Evolutionary conservation across 2,797 vertebrate species (phyloP).

Genomic region (Rousettus madagascariensis): DNA sequence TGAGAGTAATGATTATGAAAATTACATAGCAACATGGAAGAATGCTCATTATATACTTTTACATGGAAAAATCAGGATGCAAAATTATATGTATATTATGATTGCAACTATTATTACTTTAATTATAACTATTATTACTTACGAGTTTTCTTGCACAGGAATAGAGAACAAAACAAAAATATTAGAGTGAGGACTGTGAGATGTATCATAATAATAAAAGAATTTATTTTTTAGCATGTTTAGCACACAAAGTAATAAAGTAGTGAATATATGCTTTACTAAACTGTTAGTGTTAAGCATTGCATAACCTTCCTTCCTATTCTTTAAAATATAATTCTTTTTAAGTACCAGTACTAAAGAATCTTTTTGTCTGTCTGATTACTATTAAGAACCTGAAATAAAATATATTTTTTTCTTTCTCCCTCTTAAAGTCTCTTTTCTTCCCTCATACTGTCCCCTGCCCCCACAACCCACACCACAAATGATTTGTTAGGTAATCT

Average conservation of each 20-base stretch:
- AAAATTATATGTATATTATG: slow-evolving; percentile 52
- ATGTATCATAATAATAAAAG: background rate
- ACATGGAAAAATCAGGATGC: slow-evolving; percentile 46
- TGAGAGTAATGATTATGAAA: slow-evolving; percentile 55
- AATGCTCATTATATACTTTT: slow-evolving; percentile 37
- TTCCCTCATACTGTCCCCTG: background rate
- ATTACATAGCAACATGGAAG: slow-evolving; percentile 22
- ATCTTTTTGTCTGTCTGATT: background rate
- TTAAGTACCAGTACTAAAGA: background rate
- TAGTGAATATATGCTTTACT: background rate
- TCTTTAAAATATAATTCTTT: background rate
- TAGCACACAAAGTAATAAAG: slow-evolving; percentile 14
- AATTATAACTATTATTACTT: slow-evolving; percentile 18
- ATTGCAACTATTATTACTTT: slow-evolving; percentile 49
- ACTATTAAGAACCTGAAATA: background rate
- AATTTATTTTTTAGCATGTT: background rate
- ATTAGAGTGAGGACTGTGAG: background rate
- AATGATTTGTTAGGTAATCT: background rate
- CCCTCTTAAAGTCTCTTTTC: background rate
- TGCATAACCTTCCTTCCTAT: background rate
- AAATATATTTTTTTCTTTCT: background rate
- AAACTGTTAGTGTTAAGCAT: background rate
- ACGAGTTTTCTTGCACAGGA: slow-evolving; percentile 26
- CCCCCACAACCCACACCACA: background rate
- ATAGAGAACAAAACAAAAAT: background rate